Conservation (phyloP, 2,797 vertebrate species). For the Pagetopsis macropterus region DNA sequence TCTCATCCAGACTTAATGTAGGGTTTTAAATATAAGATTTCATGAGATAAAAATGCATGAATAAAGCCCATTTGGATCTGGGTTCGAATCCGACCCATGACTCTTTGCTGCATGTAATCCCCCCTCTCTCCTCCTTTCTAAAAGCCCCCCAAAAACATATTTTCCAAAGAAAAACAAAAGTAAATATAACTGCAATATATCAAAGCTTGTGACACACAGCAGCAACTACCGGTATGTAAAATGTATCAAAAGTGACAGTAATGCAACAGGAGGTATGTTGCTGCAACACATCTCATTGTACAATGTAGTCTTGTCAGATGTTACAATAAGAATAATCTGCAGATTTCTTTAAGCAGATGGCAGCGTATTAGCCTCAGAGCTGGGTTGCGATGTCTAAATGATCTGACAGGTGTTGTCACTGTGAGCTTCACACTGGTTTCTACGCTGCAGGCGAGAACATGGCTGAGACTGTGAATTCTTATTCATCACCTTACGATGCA, state of each 20-base stretch:
- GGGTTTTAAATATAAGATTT: neutral
- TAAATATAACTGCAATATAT: too few species aligned
- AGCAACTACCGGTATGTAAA: neutral
- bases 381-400: conserved; percentile 8
- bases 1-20: neutral
- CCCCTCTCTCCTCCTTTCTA: too few species aligned
- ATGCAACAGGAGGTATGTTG: neutral
- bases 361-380: conserved; percentile 1
- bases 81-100: too few species aligned
- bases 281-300: neutral
- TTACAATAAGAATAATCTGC: conserved; percentile 7
- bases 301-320: neutral
- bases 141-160: too few species aligned
- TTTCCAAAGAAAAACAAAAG: too few species aligned
- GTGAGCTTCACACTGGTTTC: conserved; percentile 23
- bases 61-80: too few species aligned
- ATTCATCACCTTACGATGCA: conserved; percentile 6
- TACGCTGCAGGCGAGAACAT: conserved; percentile 25
- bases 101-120: too few species aligned
- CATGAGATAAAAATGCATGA: too few species aligned
- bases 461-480: neutral
- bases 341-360: conserved; percentile 32
- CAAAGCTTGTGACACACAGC: neutral
- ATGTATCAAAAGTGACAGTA: neutral
- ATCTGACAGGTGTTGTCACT: conserved; percentile 40